Evolutionary conservation across 2,888 invertebrate genomes (phyloP).

Genomic region (Noctua janthe): DNA sequence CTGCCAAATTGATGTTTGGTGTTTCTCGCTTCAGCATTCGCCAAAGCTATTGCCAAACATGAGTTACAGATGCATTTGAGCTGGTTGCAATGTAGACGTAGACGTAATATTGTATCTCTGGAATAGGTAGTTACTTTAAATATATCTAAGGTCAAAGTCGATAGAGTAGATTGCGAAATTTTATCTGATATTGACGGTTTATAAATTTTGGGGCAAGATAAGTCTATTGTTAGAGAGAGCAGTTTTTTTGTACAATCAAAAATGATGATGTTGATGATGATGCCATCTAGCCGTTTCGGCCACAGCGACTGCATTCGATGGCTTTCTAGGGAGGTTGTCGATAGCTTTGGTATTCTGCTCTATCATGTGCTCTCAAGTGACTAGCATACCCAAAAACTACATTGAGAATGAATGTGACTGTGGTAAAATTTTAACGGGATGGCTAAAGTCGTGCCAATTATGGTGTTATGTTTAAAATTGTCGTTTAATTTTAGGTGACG

Average conservation of each 20-base stretch:
- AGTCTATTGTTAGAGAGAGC: not conserved
- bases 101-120: too few relatives aligned
- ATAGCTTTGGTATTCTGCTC: too few relatives aligned
- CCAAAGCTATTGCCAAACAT: constrained; percentile 17
- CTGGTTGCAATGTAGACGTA: not conserved
- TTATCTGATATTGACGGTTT: not conserved
- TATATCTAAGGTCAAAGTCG: not conserved
- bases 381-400: not conserved
- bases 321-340: too few relatives aligned
- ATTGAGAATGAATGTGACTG: not conserved
- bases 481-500: not conserved
- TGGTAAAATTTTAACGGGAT: not conserved
- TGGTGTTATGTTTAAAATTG: not conserved
- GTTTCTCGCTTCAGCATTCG: constrained; percentile 14
- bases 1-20: constrained; percentile 39
- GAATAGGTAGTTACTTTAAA: not conserved
- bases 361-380: too few relatives aligned
- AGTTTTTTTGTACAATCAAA: not conserved
- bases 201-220: not conserved
- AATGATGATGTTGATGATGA: not conserved
- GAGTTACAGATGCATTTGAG: constrained; percentile 8
- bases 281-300: too few relatives aligned
- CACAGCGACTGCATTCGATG: too few relatives aligned
- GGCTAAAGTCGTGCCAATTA: not conserved
- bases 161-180: not conserved